These are phyloP conservation scores for Drosophila eugracilis DNA, from an alignment of 1,140 invertebrate species.

Conservation along the genomic window DNA sequence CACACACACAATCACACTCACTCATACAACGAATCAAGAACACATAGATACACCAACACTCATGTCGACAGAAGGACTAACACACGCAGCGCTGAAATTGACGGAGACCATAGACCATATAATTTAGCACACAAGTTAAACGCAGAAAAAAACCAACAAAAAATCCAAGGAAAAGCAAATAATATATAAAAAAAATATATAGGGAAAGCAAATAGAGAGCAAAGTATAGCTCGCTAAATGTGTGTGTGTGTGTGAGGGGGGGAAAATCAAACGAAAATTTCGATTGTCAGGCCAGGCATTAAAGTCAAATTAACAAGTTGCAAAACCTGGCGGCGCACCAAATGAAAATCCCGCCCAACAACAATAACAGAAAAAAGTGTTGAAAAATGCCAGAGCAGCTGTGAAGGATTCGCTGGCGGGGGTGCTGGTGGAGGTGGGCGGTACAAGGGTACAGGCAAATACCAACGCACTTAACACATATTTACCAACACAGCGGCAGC, in stretches of 20 bases:
- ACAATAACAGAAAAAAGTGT: slow-evolving; percentile 67
- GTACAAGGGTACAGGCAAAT: slow-evolving; percentile 56
- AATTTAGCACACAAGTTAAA: slow-evolving; percentile 79
- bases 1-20: slow-evolving; percentile 21
- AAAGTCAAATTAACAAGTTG: slow-evolving; percentile 70
- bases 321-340: slow-evolving; percentile 42
- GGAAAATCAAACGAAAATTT: slow-evolving; percentile 61
- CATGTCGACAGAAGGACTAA: slow-evolving; percentile 24
- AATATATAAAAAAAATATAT: slow-evolving; percentile 33
- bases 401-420: slow-evolving; percentile 24
- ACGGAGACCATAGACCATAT: slow-evolving; percentile 62
- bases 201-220: slow-evolving; percentile 47
- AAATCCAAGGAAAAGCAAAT: slow-evolving; percentile 21
- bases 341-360: slow-evolving; percentile 56
- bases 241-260: slow-evolving; percentile 16
- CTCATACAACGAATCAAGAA: slow-evolving; percentile 44
- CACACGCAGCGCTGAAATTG: slow-evolving; percentile 59
- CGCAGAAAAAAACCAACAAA: too few relatives aligned
- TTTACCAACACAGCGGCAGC: slow-evolving; percentile 58
- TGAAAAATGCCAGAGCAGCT: slow-evolving; percentile 74
- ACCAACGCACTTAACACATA: slow-evolving; percentile 82
- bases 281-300: slow-evolving; percentile 57
- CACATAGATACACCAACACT: slow-evolving; percentile 31
- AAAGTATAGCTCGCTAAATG: slow-evolving; percentile 10
- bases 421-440: neutral